These are phyloP conservation scores for Salarias fasciatus DNA, from an alignment of 2,797 vertebrate species.

Conservation along the genomic window DNA sequence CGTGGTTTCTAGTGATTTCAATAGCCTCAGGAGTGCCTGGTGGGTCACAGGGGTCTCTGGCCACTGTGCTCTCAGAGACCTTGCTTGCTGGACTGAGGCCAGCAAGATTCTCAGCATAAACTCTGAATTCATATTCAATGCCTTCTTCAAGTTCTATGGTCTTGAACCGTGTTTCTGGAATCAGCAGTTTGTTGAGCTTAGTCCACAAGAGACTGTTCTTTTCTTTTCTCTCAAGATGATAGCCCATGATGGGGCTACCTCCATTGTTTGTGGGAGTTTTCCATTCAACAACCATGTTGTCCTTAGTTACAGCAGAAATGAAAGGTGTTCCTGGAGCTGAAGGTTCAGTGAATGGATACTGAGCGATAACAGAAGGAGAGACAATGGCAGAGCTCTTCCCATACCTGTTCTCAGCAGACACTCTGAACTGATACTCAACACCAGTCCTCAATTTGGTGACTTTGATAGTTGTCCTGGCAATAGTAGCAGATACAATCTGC, in stretches of 20 bases:
- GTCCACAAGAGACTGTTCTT: conserved; percentile 98
- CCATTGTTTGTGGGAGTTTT: conserved; percentile 93
- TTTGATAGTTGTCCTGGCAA: conserved; percentile 98
- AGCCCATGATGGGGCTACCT: conserved; percentile 93
- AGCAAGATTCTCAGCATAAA: conserved; percentile 97
- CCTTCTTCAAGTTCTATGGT: conserved; percentile 95
- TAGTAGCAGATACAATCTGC: conserved; percentile 96
- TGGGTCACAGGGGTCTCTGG: conserved; percentile 95
- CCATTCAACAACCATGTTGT: conserved; percentile 96
- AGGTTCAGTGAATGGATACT: conserved; percentile 94
- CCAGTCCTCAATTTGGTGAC: conserved; percentile 93
- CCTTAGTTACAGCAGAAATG: conserved; percentile 90
- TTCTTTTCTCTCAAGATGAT: conserved; percentile 97
- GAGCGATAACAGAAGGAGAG: conserved; percentile 88
- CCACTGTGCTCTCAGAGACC: conserved; percentile 90
- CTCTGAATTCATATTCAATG: conserved; percentile 97
- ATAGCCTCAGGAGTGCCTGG: conserved; percentile 93
- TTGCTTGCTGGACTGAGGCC: conserved; percentile 94
- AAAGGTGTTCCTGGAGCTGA: conserved; percentile 91
- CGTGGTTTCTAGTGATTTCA: conserved; percentile 92
- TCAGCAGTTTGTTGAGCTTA: conserved; percentile 92
- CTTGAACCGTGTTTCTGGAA: conserved; percentile 92
- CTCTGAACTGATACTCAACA: conserved; percentile 96
- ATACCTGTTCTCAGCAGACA: conserved; percentile 97
- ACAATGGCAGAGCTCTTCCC: conserved; percentile 92